Evolutionary conservation across 1,140 invertebrate genomes (phyloP).

Genomic region (Alviniconcha marisindica): DNA sequence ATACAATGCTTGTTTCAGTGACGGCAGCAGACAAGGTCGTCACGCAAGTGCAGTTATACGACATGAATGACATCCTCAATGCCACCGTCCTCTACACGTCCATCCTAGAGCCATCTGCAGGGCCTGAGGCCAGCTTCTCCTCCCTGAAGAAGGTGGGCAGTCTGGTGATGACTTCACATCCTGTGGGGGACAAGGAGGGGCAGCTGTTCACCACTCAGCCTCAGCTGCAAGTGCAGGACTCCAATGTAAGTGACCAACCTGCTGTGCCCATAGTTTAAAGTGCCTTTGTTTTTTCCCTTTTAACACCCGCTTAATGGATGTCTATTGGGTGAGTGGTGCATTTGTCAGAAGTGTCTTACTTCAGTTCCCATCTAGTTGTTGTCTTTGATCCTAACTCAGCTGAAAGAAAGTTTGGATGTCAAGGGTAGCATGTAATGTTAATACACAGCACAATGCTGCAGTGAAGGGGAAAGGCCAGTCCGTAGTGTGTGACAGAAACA

Average conservation of each 20-base stretch:
- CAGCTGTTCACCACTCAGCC: slow-evolving; percentile 46
- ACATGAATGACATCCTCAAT: slow-evolving; percentile 50
- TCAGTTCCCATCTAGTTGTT: too few species aligned
- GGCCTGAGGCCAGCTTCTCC: slow-evolving; percentile 35
- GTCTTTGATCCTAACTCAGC: too few species aligned
- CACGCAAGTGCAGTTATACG: slow-evolving; percentile 43
- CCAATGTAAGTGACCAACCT: slow-evolving; percentile 41
- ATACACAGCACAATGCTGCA: too few species aligned
- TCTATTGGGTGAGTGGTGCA: neutral
- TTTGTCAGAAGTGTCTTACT: too few species aligned
- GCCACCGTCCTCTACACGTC: slow-evolving; percentile 46
- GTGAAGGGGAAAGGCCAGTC: too few species aligned
- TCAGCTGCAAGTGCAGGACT: slow-evolving; percentile 49
- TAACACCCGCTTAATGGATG: too few species aligned
- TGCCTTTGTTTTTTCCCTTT: too few species aligned
- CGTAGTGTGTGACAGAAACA: too few species aligned
- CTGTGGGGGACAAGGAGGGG: slow-evolving; percentile 46
- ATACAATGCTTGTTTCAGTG: neutral
- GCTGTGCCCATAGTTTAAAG: too few species aligned
- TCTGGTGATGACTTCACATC: slow-evolving; percentile 44
- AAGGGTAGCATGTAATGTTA: too few species aligned
- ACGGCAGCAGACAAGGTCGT: neutral
- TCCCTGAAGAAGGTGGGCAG: slow-evolving; percentile 33
- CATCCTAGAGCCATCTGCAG: slow-evolving; percentile 38
- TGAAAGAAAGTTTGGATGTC: too few species aligned